Evolutionary conservation across 1,140 invertebrate genomes (phyloP), one percentile per base, ranked within the genome.

Genomic region (Cylas formicarius): DNA sequence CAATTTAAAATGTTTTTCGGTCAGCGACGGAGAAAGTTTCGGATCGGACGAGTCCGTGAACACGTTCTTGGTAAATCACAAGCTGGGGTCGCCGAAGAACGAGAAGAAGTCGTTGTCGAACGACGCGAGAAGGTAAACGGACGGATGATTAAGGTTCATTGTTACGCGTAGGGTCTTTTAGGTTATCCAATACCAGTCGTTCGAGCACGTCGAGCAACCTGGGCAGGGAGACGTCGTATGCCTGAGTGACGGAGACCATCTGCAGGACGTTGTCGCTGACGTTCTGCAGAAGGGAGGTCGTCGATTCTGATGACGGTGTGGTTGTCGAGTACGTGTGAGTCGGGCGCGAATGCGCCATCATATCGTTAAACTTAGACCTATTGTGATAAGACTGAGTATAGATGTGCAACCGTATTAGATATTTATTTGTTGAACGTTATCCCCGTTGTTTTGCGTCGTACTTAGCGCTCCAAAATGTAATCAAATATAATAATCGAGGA

Each of bases 41-140:
- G 74, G 73, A 49, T 76, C 73, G 3, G 74, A 75, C 53, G 75
- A 77, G 55, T 75, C 73, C 0, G 72, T 77, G 31, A 73, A 71
- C 47, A 75, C 73, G 14, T 75, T 75, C 61, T 55, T 76, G 36
- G 69, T 72, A 14, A 75, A 75, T 51, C 72, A 75, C 63, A 74
- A 73, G 56, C 55, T 72, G 33, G 68, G 67, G 31, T 68, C 41
- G 18, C 48, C 46, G 3, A 41, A 33, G 9, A 57, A 50, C 31
- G 45, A 10, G 11, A 50, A 55, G 14, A 55, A 52, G 38, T 52
- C 54, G 21, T 38, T 52, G 19, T 24, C 38, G 6, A 55, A 52
- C n/a, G 52, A 57, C 41, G 26, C 40, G 27, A 48, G 52, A 38
- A 56, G 54, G 54, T 56, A 45, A 45, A 27, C 8, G 13, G 0